Conservation (phyloP, 2,888 invertebrate genomes). For the Tetragonisca angustula region DNA sequence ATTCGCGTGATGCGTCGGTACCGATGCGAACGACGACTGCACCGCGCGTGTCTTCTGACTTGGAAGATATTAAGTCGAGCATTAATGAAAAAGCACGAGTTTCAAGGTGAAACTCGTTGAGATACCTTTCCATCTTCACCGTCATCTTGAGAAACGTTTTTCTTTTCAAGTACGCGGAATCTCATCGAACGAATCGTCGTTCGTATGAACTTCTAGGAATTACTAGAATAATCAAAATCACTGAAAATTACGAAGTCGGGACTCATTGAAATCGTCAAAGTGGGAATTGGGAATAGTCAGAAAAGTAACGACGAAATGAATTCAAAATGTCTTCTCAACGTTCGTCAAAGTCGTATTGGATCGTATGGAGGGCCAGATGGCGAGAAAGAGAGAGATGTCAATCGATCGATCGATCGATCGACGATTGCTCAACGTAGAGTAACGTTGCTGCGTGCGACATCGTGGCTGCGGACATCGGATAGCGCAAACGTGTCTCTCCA, state of each 20-base stretch:
- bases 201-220: background rate
- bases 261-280: background rate
- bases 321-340: conserved; percentile 13
- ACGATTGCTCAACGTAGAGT: conserved; percentile 51
- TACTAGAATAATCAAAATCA: background rate
- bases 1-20: conserved; percentile 8
- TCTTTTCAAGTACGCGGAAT: no score
- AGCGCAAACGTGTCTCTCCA: conserved; percentile 72
- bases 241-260: background rate
- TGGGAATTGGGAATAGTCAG: no score
- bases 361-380: conserved; percentile 41
- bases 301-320: background rate
- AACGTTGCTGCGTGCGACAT: conserved; percentile 62
- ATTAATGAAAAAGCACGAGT: background rate
- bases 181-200: no score
- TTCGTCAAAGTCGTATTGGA: conserved; percentile 30
- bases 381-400: conserved; percentile 72
- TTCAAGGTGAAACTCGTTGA: background rate
- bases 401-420: conserved; percentile 72
- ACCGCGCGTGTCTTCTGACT: background rate
- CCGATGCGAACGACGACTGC: background rate
- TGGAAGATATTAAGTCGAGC: conserved; percentile 8
- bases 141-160: no score
- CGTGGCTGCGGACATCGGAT: conserved; percentile 71
- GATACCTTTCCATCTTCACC: background rate